Base-by-base conservation (phyloP, 1,140 invertebrate genomes). In the Periplaneta americana region DNA sequence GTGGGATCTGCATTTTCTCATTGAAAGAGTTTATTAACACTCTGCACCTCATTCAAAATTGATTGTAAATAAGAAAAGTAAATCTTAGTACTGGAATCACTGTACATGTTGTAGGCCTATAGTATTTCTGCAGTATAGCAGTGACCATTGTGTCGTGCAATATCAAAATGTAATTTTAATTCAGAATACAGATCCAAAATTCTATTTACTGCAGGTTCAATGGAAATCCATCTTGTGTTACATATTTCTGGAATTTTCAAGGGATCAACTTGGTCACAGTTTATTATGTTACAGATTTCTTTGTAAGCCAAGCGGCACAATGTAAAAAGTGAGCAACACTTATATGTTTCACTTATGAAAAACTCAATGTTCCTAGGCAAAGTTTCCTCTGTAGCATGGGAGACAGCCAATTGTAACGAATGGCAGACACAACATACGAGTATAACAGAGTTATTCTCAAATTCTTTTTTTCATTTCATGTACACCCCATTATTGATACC, bases 151-250 rank as follows among this genome's bases (percentile, higher is more conserved):
- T n/a, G n/a, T n/a, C n/a, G n/a, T n/a, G 83, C 82, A 34, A 85
- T 76, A 74, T 82, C 34, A 79, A 87, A 86, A 83, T 86, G 84
- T 34, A 78, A 74, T 85, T 87, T 87, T 80, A 88, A 85, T 83
- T 88, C 86, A 34, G 84, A 15, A 85, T 86, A 88, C 81, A 88
- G 87, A 18, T 87, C 83, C 15, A 86, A 79, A 75, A 87, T 86
- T 75, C 84, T 36, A 80, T 83, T 82, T 5, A 87, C 86, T 22
- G 86, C 86, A 57, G 75, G 57, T 83, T 86, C 84, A 78, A 86
- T 86, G 17, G 85, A 86, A 66, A 88, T 82, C 86, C 86, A 89
- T 81, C 87, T 82, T 11, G 88, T 89, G 32, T 86, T 36, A 74
- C 85, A 86, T 22, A 86, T 76, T 66, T 87, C 82, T 5, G 86